Evolutionary conservation across 2,113 vertebrate genomes (phyloP), one percentile per base, ranked within the genome.

Genomic region (Oxyruncus cristatus): DNA sequence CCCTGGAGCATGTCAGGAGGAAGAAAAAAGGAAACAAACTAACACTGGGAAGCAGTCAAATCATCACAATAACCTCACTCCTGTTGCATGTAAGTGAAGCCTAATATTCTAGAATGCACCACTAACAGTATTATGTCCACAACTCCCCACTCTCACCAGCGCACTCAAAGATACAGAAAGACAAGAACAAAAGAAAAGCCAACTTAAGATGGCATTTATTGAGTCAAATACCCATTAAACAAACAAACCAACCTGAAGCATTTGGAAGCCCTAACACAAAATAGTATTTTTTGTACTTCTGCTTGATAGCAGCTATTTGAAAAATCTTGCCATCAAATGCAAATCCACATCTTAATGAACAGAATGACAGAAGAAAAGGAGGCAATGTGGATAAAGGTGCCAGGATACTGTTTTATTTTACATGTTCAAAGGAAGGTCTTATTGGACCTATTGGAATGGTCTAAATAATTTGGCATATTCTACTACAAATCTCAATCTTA

Each of bases 341-440:
- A 53, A 41, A 70, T 70, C 9, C 11, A 37, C 35, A 50, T 46
- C 9, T 59, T 37, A 80, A 65, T 46, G 28, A 68, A 30, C 3
- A 44, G 28, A 47, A 42, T 37, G 6, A 14, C 5, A 65, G 32
- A 1, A 66, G 12, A 68, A 76, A 59, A 33, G 2, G 21, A 76
- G 5, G 37, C 2, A 53, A 8, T 23, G 7, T 26, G 21, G 8
- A 2, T 26, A 44, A 62, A 53, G 0, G 5, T 12, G 44, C 4
- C 2, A 75, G 26, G 18, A 49, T n/a, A n/a, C 15, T 49, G 3
- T 42, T 11, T 21, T 23, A 4, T 39, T 53, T 74, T 28, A 12
- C 68, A 23, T 19, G 10, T 59, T 32, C 13, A 65, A 35, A 68
- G 4, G 32, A 68, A 8, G 1, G 1, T 35, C 4, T 75, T 82